These are phyloP conservation scores for Gila robusta DNA, from an alignment of 2,797 vertebrate genomes.

Conservation along the genomic window DNA sequence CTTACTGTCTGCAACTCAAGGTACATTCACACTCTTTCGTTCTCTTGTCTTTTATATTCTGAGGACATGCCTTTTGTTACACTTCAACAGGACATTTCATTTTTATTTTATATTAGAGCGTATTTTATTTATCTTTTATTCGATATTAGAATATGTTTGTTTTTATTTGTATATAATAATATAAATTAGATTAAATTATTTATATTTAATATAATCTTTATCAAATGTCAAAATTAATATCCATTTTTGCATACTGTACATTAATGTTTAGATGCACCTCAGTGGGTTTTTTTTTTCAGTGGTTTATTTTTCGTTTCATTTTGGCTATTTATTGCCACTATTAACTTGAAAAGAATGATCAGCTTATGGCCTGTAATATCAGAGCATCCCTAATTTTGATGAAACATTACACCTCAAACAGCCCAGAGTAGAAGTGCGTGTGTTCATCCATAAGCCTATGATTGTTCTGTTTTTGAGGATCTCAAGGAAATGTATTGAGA, in stretches of 20 bases:
- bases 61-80: not conserved
- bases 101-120: not conserved
- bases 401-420: not conserved
- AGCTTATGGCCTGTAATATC: not conserved
- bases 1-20: constrained; percentile 6
- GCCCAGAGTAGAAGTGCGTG: not conserved
- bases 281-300: not conserved
- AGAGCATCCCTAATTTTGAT: not conserved
- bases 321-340: not conserved
- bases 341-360: not conserved
- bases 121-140: not conserved
- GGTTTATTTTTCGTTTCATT: not conserved
- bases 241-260: not conserved
- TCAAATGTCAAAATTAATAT: not conserved
- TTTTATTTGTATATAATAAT: not conserved
- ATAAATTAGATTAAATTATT: not conserved
- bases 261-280: not conserved
- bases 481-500: not conserved
- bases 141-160: not conserved
- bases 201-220: not conserved
- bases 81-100: not conserved
- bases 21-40: not conserved
- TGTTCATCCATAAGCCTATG: constrained; percentile 3
- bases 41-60: not conserved
- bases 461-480: constrained; percentile 11